A percentile compares a stretch with the other conserved stretches of the same genome.
Conservation (phyloP, 1,140 invertebrate species). For the Laodelphax striatellus region DNA sequence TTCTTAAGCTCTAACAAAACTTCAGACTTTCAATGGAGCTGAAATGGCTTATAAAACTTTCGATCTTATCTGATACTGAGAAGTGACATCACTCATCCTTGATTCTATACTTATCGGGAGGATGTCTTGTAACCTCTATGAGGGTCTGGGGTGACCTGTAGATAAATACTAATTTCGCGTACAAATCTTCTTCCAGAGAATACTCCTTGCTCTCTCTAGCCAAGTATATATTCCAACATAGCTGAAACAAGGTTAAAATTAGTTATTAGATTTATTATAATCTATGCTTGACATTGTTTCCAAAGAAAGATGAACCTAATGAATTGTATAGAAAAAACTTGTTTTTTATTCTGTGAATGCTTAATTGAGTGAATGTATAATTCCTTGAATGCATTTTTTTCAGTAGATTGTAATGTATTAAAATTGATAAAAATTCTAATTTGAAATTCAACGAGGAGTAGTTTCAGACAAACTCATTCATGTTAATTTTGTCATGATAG, state of each 20-base stretch:
- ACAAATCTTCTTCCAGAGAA: conserved; percentile 91
- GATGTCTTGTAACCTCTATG: conserved; percentile 71
- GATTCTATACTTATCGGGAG: neutral
- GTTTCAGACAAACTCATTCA: too few species aligned
- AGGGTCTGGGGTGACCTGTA: conserved; percentile 95
- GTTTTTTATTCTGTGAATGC: too few species aligned
- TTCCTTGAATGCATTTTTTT: neutral
- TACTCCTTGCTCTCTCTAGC: conserved; percentile 89
- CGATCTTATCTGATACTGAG: neutral
- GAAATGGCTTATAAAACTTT: too few species aligned
- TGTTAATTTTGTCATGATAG: too few species aligned
- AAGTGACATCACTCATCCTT: neutral
- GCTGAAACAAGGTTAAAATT: conserved; percentile 28
- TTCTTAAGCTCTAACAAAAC: too few species aligned
- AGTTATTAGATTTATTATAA: neutral
- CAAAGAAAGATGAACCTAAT: neutral
- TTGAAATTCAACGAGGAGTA: too few species aligned
- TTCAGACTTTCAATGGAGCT: too few species aligned
- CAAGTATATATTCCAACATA: conserved; percentile 92
- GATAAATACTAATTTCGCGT: conserved; percentile 95
- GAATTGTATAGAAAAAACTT: too few species aligned
- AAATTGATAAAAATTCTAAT: conserved; percentile 1
- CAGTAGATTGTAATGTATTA: neutral
- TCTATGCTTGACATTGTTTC: neutral
- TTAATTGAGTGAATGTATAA: too few species aligned